Percentiles rank a stretch among this genome's conserved stretches.
phyloP scores from a whole-genome alignment of 2,797 vertebrate genomes.

The Catharus ustulatus region DNA sequence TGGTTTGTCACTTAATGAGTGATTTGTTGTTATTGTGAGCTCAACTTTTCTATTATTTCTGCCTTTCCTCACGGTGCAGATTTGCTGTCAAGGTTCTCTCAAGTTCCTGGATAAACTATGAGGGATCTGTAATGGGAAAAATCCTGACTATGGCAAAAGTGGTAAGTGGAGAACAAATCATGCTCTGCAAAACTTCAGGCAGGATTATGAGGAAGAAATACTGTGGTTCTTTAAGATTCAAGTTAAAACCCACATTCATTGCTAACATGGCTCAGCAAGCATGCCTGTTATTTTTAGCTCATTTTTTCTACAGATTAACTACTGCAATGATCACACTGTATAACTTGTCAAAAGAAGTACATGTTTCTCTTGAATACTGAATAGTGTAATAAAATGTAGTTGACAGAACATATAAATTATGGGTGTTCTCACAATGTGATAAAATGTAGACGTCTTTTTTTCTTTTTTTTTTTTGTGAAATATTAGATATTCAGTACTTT shows the following conservation, averaged over 20 bases:
- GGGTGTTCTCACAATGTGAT: neutral
- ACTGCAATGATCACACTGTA: neutral
- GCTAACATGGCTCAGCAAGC: neutral
- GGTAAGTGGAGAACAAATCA: conserved; percentile 7
- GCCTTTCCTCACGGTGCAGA: neutral
- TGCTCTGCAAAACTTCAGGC: neutral
- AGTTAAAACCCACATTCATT: neutral
- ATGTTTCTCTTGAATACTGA: neutral
- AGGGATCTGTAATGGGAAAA: neutral
- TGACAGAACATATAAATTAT: neutral
- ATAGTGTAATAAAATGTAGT: neutral
- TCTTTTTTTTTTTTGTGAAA: neutral
- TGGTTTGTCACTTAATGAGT: neutral
- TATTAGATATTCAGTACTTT: neutral
- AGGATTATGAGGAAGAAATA: conserved; percentile 9
- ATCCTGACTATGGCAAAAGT: neutral
- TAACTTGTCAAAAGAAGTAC: neutral
- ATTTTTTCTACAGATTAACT: neutral
- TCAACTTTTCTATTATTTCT: neutral
- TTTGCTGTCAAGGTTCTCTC: neutral
- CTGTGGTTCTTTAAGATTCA: neutral
- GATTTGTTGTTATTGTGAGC: neutral
- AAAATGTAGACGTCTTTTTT: neutral
- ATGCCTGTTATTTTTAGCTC: neutral
- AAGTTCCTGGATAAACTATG: neutral